These are phyloP conservation scores for Drosophila parvula DNA, from an alignment of 1,140 invertebrate genomes.

Conservation along the genomic window DNA sequence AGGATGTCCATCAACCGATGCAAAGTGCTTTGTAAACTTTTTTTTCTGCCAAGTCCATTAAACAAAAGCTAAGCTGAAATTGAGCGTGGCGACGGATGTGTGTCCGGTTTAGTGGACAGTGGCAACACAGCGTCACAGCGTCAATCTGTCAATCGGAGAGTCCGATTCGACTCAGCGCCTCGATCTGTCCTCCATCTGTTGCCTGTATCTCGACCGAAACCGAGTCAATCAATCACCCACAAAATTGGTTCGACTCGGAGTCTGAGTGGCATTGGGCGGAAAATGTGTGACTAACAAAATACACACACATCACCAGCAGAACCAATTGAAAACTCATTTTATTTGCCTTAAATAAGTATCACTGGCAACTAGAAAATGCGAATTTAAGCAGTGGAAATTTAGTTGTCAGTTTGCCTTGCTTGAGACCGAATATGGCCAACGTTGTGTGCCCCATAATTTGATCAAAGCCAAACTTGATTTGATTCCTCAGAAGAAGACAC, in stretches of 20 bases:
- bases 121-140: constrained; percentile 30
- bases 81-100: constrained; percentile 27
- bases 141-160: constrained; percentile 48
- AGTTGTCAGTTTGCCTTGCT: background rate
- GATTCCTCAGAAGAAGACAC: no score
- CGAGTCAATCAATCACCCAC: constrained; percentile 69
- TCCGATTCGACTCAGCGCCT: constrained; percentile 5
- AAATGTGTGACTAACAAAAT: constrained; percentile 45
- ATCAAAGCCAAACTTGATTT: constrained; percentile 18
- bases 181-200: constrained; percentile 10
- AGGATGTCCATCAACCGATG: constrained; percentile 4
- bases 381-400: constrained; percentile 1
- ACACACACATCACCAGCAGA: constrained; percentile 36
- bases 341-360: constrained; percentile 13
- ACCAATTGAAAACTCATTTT: constrained; percentile 45
- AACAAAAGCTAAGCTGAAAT: constrained; percentile 64
- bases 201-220: constrained; percentile 19
- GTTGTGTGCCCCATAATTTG: constrained; percentile 22
- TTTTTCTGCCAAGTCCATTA: constrained; percentile 64
- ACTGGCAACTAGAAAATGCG: background rate
- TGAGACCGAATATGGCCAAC: background rate
- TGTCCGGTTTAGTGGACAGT: background rate
- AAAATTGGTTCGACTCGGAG: constrained; percentile 24
- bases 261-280: background rate
- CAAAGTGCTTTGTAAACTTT: constrained; percentile 69